Conservation (phyloP, 2,113 vertebrate genomes). For the Pangasianodon gigas region DNA sequence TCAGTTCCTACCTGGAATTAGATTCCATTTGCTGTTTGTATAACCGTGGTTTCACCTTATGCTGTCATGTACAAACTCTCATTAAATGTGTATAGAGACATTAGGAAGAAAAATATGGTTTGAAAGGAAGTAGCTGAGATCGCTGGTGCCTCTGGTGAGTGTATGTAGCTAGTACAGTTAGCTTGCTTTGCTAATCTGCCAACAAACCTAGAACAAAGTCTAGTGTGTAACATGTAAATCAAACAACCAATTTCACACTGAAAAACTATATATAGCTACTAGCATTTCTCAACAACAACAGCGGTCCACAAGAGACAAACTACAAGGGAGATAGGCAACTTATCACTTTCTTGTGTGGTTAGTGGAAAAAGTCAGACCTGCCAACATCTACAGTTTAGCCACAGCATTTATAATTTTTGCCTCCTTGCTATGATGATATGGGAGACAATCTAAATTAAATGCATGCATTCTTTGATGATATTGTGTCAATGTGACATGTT, state of each 20-base stretch:
- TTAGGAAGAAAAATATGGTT: not conserved
- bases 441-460: not conserved
- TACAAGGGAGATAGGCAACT: not conserved
- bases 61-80: not conserved
- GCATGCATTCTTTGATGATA: not conserved
- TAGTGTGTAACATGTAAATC: not conserved
- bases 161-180: not conserved
- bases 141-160: not conserved
- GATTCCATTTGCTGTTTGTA: not conserved
- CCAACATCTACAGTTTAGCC: slow-evolving; percentile 14
- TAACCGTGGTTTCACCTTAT: not conserved
- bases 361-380: slow-evolving; percentile 37
- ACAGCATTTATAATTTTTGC: not conserved
- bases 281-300: not conserved
- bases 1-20: not conserved
- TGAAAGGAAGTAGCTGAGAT: not conserved
- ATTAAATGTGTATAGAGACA: not conserved
- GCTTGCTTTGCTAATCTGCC: not conserved
- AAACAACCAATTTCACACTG: not conserved
- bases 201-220: not conserved
- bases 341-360: not conserved
- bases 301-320: not conserved
- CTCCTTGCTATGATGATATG: not conserved
- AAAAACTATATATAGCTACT: not conserved
- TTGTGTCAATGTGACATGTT: not conserved